phyloP scores from a whole-genome alignment of 1,140 invertebrate species.

The Aphidius ervi region DNA sequence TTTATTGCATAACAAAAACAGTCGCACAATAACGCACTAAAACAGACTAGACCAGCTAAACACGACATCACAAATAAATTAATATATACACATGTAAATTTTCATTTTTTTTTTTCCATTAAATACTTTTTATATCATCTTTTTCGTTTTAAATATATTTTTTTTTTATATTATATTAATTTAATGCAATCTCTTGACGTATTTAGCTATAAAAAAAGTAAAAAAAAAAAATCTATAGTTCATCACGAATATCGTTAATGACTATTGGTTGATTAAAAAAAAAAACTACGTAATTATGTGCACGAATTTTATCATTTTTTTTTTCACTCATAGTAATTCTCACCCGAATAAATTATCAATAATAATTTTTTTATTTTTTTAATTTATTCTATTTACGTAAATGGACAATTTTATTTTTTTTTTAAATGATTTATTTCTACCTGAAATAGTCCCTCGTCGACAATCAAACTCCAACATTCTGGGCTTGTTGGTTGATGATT shows the following conservation, averaged over 20 bases:
- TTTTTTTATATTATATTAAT: too few relatives aligned
- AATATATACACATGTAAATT: not conserved
- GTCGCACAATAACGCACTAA: conserved; percentile 36
- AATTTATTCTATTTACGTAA: too few relatives aligned
- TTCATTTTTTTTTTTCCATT: not conserved
- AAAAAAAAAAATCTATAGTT: too few relatives aligned
- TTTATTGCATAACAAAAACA: conserved; percentile 12
- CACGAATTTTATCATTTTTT: too few relatives aligned
- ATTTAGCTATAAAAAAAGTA: too few relatives aligned
- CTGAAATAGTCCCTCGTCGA: conserved; percentile 47
- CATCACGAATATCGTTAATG: too few relatives aligned
- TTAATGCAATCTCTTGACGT: too few relatives aligned
- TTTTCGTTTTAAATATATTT: not conserved
- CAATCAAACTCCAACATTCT: conserved; percentile 47
- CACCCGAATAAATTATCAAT: too few relatives aligned
- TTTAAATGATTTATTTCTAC: conserved; percentile 29
- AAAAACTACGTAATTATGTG: too few relatives aligned
- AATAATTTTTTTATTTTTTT: too few relatives aligned
- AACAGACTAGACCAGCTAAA: not conserved
- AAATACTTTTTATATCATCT: conserved; percentile 16
- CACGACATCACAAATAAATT: too few relatives aligned
- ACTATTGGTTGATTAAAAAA: too few relatives aligned
- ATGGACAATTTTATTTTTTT: not conserved
- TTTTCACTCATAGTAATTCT: not conserved
- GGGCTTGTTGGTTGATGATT: conserved; percentile 19